Evolutionary conservation across 2,888 invertebrate genomes (phyloP).

Genomic region (Listrodromus nycthemerus): DNA sequence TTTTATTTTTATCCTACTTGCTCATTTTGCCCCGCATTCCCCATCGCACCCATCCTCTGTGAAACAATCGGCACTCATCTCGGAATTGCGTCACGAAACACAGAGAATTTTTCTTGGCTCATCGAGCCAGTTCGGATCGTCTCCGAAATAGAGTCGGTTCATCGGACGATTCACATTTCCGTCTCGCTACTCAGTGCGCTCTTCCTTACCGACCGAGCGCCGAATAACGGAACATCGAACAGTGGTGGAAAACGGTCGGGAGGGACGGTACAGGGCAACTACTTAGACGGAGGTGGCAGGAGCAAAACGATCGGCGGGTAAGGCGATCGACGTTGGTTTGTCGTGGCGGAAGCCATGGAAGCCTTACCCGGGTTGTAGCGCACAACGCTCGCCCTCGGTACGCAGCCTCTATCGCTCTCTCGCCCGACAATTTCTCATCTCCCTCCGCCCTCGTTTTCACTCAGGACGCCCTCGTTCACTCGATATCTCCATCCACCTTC

Average conservation of each 20-base stretch:
- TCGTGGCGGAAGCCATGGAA: conserved; percentile 83
- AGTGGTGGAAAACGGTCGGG: conserved; percentile 51
- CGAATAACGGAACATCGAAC: conserved; percentile 42
- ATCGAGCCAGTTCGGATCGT: neutral
- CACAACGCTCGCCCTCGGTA: conserved; percentile 70
- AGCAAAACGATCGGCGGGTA: conserved; percentile 84
- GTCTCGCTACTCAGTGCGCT: neutral
- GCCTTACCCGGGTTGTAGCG: conserved; percentile 77
- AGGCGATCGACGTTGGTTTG: conserved; percentile 84
- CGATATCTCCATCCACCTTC: conserved; percentile 33
- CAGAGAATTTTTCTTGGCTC: neutral
- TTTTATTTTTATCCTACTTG: no score
- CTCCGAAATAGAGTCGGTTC: conserved; percentile 41
- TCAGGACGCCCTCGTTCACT: conserved; percentile 16
- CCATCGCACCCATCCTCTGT: no score
- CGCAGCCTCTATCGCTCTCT: conserved; percentile 67
- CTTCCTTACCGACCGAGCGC: neutral
- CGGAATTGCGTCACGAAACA: conserved; percentile 2
- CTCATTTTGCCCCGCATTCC: no score
- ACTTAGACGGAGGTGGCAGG: conserved; percentile 79
- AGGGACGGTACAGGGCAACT: conserved; percentile 72
- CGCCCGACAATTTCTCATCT: conserved; percentile 54
- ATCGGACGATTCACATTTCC: conserved; percentile 27
- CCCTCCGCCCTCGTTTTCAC: conserved; percentile 30
- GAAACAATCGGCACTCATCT: neutral